These are phyloP conservation scores for Megalops cyprinoides DNA, from an alignment of 2,797 vertebrate species.

Conservation along the genomic window DNA sequence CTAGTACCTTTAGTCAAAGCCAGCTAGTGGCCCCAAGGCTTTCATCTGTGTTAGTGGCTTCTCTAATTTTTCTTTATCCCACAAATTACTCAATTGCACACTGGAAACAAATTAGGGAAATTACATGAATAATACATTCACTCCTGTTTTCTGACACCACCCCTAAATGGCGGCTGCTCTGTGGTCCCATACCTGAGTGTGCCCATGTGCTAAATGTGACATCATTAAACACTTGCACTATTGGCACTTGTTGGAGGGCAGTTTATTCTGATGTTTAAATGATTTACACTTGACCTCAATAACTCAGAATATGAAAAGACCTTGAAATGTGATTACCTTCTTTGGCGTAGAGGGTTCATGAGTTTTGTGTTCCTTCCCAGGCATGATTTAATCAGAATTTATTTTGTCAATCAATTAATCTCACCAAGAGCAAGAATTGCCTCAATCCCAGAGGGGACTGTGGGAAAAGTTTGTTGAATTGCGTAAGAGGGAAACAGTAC, in stretches of 20 bases:
- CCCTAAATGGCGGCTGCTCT: not conserved
- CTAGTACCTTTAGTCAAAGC: not conserved
- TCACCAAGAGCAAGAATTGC: not conserved
- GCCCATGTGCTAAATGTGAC: too few relatives aligned
- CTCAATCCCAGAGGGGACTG: not conserved
- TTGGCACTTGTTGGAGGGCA: too few relatives aligned
- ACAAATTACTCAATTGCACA: not conserved
- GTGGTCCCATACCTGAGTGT: not conserved
- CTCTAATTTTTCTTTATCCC: too few relatives aligned
- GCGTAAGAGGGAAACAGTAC: not conserved
- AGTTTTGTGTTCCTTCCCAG: not conserved
- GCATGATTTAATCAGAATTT: too few relatives aligned
- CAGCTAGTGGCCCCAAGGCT: not conserved
- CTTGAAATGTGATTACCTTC: not conserved
- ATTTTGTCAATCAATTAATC: not conserved
- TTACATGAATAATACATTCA: constrained; percentile 9
- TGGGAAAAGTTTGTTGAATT: constrained; percentile 2
- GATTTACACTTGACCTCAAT: not conserved
- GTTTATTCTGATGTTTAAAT: too few relatives aligned
- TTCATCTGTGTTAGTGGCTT: not conserved
- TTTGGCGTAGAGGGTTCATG: not conserved
- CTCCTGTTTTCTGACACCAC: not conserved
- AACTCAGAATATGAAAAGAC: not conserved
- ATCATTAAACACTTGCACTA: too few relatives aligned
- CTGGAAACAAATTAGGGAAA: not conserved